phyloP scores from a whole-genome alignment of 1,140 invertebrate genomes.

The Wasmannia auropunctata region DNA sequence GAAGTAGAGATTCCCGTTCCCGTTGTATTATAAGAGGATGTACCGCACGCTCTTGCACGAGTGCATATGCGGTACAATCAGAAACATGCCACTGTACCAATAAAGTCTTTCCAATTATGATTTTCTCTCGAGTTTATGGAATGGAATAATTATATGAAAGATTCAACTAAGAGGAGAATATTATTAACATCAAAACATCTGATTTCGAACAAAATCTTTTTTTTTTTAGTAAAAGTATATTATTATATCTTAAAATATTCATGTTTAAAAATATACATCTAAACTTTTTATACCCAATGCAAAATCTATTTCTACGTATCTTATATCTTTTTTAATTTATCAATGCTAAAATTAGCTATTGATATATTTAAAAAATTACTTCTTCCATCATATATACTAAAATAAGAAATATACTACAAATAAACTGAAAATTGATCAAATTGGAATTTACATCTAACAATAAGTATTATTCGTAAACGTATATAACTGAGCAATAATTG shows the following conservation, averaged over 20 bases:
- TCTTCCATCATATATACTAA: background rate
- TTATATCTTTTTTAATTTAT: background rate
- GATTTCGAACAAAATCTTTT: background rate
- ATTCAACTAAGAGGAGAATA: background rate
- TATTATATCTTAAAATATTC: background rate
- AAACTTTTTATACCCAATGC: background rate
- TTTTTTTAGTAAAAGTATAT: background rate
- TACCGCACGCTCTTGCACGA: background rate
- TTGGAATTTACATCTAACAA: background rate
- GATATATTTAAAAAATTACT: background rate
- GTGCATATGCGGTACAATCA: background rate
- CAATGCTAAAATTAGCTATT: background rate
- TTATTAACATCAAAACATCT: background rate
- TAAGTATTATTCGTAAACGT: constrained; percentile 8
- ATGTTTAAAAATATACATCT: background rate
- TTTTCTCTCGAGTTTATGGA: background rate
- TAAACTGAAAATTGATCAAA: background rate
- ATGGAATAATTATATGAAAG: no score
- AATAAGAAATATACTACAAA: no score
- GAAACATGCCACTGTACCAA: background rate
- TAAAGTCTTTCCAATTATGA: background rate
- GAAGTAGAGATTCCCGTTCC: background rate
- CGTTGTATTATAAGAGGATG: background rate
- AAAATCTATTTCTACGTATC: background rate
- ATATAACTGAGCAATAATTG: background rate